These are phyloP conservation scores for Melikaiella ostensackeni DNA, from an alignment of 2,888 invertebrate genomes.

Conservation along the genomic window DNA sequence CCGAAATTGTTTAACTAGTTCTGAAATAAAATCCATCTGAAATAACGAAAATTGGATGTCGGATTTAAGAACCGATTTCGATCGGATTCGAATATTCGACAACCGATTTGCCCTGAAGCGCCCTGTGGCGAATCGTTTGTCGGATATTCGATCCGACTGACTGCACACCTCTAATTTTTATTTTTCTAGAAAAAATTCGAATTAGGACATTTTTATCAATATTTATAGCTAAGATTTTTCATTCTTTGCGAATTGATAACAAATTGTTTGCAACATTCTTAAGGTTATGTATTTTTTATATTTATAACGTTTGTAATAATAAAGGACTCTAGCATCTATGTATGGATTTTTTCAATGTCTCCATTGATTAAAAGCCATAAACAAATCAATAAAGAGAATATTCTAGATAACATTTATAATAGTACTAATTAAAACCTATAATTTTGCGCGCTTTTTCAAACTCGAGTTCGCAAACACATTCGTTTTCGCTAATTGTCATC, in stretches of 20 bases:
- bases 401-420: neutral
- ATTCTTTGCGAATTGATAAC: neutral
- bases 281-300: neutral
- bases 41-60: too few species aligned
- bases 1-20: too few species aligned
- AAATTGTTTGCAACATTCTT: neutral
- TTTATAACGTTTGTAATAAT: neutral
- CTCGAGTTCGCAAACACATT: neutral
- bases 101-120: too few species aligned
- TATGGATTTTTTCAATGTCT: neutral
- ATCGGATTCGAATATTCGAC: too few species aligned
- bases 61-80: too few species aligned
- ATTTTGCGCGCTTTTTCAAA: slow-evolving; percentile 5
- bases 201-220: neutral
- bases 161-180: too few species aligned
- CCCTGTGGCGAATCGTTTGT: too few species aligned
- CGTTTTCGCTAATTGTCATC: slow-evolving; percentile 3
- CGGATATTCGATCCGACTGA: too few species aligned
- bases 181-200: neutral
- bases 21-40: too few species aligned
- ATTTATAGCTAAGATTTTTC: neutral
- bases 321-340: neutral
- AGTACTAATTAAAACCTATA: neutral
- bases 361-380: neutral
- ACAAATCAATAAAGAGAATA: neutral